Percentiles rank a stretch among this genome's conserved stretches.
phyloP scores from a whole-genome alignment of 1,140 invertebrate species.

The Neoseiulus cucumeris region DNA sequence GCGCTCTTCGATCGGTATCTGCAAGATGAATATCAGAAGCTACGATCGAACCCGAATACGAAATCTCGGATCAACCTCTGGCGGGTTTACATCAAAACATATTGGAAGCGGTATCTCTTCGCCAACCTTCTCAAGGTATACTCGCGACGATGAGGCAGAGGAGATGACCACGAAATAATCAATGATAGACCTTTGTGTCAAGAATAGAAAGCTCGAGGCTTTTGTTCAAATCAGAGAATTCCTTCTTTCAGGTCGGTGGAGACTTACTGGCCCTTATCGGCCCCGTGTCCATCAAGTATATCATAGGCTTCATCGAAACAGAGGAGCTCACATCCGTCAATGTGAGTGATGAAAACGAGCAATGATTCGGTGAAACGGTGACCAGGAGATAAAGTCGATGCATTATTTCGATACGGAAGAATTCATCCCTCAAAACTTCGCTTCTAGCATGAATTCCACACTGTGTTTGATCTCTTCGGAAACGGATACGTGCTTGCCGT shows the following conservation, averaged over 20 bases:
- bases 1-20: neutral
- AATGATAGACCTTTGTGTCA: too few relatives aligned
- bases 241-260: slow-evolving; percentile 49
- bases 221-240: too few relatives aligned
- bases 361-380: neutral
- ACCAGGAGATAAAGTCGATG: neutral
- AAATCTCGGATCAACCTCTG: slow-evolving; percentile 30
- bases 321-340: slow-evolving; percentile 15
- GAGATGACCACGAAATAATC: too few relatives aligned
- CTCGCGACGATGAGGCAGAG: too few relatives aligned
- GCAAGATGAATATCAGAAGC: neutral
- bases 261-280: slow-evolving; percentile 51
- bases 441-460: slow-evolving; percentile 15
- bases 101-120: slow-evolving; percentile 47
- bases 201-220: too few relatives aligned
- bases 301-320: slow-evolving; percentile 43
- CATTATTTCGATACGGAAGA: too few relatives aligned
- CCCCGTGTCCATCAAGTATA: slow-evolving; percentile 48
- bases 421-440: too few relatives aligned
- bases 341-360: slow-evolving; percentile 1
- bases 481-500: slow-evolving; percentile 58
- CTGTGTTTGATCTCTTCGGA: slow-evolving; percentile 36
- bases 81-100: slow-evolving; percentile 43
- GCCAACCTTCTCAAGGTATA: slow-evolving; percentile 47
- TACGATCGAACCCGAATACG: neutral